Percentiles rank a stretch among this genome's conserved stretches.
phyloP scores from a whole-genome alignment of 2,888 invertebrate species.

The Coronaproctus castanopsis region DNA sequence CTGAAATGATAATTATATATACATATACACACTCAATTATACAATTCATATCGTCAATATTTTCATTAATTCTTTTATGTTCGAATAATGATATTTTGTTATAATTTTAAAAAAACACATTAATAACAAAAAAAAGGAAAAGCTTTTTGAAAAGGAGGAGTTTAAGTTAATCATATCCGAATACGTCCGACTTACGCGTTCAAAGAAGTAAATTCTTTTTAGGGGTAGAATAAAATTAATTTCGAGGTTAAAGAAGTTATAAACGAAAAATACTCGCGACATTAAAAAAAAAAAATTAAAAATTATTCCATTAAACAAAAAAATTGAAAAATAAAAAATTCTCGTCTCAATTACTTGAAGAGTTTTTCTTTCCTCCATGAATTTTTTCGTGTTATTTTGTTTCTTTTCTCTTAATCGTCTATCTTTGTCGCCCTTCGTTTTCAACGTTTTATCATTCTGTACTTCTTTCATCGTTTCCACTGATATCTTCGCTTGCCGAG shows the following conservation, averaged over 20 bases:
- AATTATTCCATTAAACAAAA: too few species aligned
- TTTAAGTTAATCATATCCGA: too few species aligned
- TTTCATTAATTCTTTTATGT: too few species aligned
- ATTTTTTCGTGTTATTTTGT: constrained; percentile 92
- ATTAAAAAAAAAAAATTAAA: too few species aligned
- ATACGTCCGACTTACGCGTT: too few species aligned
- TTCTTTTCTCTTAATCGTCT: constrained; percentile 81
- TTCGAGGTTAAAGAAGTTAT: too few species aligned
- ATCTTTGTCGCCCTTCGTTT: constrained; percentile 93
- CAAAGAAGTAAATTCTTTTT: too few species aligned
- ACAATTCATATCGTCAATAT: not conserved
- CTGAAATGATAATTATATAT: constrained; percentile 28
- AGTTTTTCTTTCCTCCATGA: constrained; percentile 81
- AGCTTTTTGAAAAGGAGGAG: too few species aligned
- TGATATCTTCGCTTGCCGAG: constrained; percentile 82
- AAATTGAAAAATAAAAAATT: too few species aligned
- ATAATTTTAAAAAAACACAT: not conserved
- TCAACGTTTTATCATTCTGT: constrained; percentile 82
- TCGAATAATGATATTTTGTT: not conserved
- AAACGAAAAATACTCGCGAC: too few species aligned
- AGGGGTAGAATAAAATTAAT: too few species aligned
- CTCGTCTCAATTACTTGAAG: constrained; percentile 26
- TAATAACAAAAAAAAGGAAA: not conserved
- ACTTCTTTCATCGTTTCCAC: constrained; percentile 94
- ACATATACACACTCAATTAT: too few species aligned